phyloP scores from a whole-genome alignment of 2,113 vertebrate genomes.

The Corydoras sp. region DNA sequence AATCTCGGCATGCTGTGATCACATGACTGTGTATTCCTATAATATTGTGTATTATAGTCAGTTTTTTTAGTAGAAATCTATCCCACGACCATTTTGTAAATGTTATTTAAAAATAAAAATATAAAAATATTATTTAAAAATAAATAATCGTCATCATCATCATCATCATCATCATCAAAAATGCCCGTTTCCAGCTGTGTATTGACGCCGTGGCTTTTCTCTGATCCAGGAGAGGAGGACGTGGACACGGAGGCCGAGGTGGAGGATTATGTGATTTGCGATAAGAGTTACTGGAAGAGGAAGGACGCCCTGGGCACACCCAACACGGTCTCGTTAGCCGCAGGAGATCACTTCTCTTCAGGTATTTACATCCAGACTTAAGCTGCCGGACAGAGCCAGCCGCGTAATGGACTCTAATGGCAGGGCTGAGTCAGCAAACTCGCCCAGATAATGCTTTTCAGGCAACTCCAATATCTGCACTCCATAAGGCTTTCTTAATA shows the following conservation, averaged over 20 bases:
- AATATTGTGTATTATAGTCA: too few relatives aligned
- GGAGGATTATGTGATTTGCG: constrained; percentile 31
- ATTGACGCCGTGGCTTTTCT: constrained; percentile 5
- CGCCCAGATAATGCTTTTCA: constrained; percentile 24
- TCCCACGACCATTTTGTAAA: too few relatives aligned
- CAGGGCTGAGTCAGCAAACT: constrained; percentile 48
- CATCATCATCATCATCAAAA: too few relatives aligned
- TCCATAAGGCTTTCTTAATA: too few relatives aligned
- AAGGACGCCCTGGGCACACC: constrained; percentile 52
- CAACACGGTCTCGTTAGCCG: constrained; percentile 58
- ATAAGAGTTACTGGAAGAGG: constrained; percentile 64
- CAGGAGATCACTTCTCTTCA: constrained; percentile 68
- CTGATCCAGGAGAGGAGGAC: constrained; percentile 48
- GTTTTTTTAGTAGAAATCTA: too few relatives aligned
- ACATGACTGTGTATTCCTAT: too few relatives aligned
- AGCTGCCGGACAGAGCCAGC: constrained; percentile 13
- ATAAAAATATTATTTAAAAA: too few relatives aligned
- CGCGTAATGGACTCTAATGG: constrained; percentile 61
- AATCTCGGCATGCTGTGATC: too few relatives aligned
- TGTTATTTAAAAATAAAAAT: too few relatives aligned
- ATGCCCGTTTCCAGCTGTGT: not conserved
- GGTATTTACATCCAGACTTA: constrained; percentile 56
- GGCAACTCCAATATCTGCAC: too few relatives aligned
- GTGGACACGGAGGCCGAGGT: constrained; percentile 48
- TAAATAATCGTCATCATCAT: too few relatives aligned